Conservation (phyloP, 2,797 vertebrate species). For the Coracias cyanogaster region DNA sequence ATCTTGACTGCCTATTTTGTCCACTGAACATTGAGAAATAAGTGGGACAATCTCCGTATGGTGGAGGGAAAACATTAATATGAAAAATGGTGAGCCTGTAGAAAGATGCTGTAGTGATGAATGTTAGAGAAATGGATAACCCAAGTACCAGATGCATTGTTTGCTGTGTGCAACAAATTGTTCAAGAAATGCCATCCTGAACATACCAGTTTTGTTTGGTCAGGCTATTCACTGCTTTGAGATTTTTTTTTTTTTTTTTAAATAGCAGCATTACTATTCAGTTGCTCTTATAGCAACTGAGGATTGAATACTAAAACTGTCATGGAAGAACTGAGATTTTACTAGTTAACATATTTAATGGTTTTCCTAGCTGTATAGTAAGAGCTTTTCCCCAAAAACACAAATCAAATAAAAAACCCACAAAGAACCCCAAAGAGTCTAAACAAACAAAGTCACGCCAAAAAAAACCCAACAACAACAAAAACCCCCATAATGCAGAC, state of each 20-base stretch:
- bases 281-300: not conserved
- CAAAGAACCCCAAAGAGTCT: too few relatives aligned
- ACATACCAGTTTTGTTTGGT: not conserved
- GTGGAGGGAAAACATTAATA: not conserved
- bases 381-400: not conserved
- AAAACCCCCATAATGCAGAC: not conserved
- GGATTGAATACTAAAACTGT: not conserved
- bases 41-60: not conserved
- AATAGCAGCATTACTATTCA: not conserved
- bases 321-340: not conserved
- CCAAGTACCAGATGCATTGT: not conserved
- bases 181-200: not conserved
- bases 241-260: not conserved
- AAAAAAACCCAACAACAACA: not conserved
- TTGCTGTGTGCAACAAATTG: fast-evolving
- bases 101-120: not conserved
- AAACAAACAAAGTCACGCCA: too few relatives aligned
- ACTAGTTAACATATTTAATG: not conserved
- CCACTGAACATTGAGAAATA: not conserved
- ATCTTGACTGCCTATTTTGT: not conserved
- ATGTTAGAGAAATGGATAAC: not conserved
- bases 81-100: not conserved
- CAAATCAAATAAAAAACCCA: too few relatives aligned
- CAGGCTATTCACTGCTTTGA: not conserved
- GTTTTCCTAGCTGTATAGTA: not conserved